Conservation (phyloP, 2,797 vertebrate species). For the Choloepus didactylus region DNA sequence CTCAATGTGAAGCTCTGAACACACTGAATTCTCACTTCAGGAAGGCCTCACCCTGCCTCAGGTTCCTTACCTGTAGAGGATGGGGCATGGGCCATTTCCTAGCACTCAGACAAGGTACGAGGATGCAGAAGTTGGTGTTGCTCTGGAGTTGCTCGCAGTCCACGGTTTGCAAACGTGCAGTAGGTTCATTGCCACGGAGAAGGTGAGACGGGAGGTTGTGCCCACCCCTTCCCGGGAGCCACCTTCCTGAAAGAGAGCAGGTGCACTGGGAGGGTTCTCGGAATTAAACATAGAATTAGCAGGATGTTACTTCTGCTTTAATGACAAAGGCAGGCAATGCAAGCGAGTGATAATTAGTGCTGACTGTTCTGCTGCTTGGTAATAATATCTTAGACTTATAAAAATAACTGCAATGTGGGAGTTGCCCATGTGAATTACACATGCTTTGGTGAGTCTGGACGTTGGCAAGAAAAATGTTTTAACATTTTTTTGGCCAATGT, state of each 20-base stretch:
- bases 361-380: neutral
- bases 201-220: neutral
- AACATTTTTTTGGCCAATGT: neutral
- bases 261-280: neutral
- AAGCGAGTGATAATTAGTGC: constrained; percentile 55
- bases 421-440: neutral
- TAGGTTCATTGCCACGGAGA: neutral
- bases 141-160: fast-evolving
- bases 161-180: fast-evolving
- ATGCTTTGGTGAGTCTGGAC: neutral
- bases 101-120: fast-evolving
- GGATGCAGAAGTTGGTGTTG: neutral
- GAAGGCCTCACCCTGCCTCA: neutral
- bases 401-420: constrained; percentile 43
- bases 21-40: fast-evolving
- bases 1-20: fast-evolving
- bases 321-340: constrained; percentile 57
- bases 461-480: neutral
- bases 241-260: constrained; percentile 52
- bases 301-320: constrained; percentile 29
- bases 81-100: fast-evolving
- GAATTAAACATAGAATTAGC: constrained; percentile 69
- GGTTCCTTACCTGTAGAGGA: too few species aligned
- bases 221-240: neutral
- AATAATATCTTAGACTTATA: constrained; percentile 53